Evolutionary conservation across 2,797 vertebrate species (phyloP).

Genomic region (Poecile montanus): DNA sequence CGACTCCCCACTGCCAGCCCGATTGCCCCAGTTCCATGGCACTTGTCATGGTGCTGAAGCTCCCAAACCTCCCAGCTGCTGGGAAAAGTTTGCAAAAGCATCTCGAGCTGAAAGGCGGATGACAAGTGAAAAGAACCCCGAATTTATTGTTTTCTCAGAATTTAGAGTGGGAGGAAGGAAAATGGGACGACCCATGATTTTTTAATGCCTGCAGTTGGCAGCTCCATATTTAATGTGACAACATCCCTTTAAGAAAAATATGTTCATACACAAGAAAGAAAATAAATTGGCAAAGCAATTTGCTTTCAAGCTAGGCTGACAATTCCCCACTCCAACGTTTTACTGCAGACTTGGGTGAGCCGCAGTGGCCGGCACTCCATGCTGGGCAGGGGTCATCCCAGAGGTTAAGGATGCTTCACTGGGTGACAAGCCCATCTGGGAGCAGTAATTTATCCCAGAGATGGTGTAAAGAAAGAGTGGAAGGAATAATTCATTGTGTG

Average conservation of each 20-base stretch:
- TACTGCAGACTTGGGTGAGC: not conserved
- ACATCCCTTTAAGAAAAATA: constrained; percentile 51
- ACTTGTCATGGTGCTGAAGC: accelerated
- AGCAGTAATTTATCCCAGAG: constrained; percentile 12
- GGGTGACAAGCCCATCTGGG: constrained; percentile 24
- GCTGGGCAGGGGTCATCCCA: not conserved
- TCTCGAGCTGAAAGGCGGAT: not conserved
- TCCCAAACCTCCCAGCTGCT: not conserved
- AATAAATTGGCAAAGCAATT: constrained; percentile 38
- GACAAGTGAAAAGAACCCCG: constrained; percentile 9
- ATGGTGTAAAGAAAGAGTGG: not conserved
- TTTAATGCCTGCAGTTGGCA: constrained; percentile 57
- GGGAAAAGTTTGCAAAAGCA: not conserved
- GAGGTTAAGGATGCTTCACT: not conserved
- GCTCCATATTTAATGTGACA: constrained; percentile 55
- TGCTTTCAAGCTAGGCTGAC: constrained; percentile 28
- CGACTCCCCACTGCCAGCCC: accelerated
- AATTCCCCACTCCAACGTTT: not conserved
- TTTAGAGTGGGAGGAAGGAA: constrained; percentile 57
- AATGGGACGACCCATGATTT: constrained; percentile 66
- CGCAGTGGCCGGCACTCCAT: accelerated
- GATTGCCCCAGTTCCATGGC: not conserved
- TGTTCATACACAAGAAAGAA: constrained; percentile 15
- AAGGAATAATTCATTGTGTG: constrained; percentile 38
- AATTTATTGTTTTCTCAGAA: constrained; percentile 47